Evolutionary conservation across 2,888 invertebrate genomes (phyloP), one percentile per base, ranked within the genome.

Genomic region (Tetropium fuscum): DNA sequence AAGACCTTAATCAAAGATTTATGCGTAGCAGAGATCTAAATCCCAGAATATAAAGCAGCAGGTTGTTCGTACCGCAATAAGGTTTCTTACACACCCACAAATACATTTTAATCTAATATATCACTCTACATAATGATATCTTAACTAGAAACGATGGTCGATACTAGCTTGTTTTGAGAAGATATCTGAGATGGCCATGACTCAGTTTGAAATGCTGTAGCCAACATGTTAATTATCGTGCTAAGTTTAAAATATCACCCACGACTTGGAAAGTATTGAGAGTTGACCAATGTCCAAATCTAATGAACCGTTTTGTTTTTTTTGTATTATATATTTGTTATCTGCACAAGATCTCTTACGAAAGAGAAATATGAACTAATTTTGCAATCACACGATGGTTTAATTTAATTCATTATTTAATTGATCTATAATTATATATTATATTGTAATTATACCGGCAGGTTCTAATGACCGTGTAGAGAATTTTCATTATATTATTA

Each of bases 61-160:
- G 76, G 74, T 75, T 75, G 73, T 74, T 74, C 63, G 68, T 70
- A 68, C 69, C 67, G 72, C 69, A 72, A 73, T 72, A 69, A 73
- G 73, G 74, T 71, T 71, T 68, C 68, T 70, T 63, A 67, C 68
- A 71, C 73, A 70, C 74, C 73, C 66, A 74, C 74, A 60, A 63
- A 64, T 58, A 56, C 56, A 58, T 60, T 60, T 63, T 58, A 25
- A 56, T 53, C 66, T 59, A 60, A 66, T 65, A 64, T 66, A 68
- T 68, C 66, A 66, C 64, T 63, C 58, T 51, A 25, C 56, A 61
- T 65, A 71, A 68, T 74, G 68, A 73, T 69, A 73, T 73, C 72
- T 74, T 66, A 71, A 69, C 68, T 68, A 61, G 69, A 54, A 62
- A 65, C 56, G 47, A 66, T 60, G 22, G 34, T 34, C 18, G 53